Evolutionary conservation across 2,888 invertebrate genomes (phyloP), one percentile per base, ranked within the genome.

Genomic region (Trypoxylon attenuatum): DNA sequence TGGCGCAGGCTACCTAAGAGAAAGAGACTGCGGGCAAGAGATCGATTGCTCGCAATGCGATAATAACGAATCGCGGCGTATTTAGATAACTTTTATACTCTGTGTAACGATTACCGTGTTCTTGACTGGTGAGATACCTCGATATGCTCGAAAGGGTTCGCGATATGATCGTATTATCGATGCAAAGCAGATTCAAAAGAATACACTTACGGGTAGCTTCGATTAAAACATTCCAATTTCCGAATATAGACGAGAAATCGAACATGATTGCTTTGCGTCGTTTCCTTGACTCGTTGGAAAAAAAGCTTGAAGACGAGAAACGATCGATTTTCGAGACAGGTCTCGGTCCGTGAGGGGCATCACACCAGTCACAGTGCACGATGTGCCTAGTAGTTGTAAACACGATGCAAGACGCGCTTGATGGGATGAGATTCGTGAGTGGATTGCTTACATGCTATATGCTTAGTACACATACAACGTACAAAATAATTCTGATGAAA

Each of bases 51-150:
- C 16, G 22, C 54, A 57, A 39, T 38, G 6, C 53, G 60, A 46
- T 51, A 55, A 15, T 45, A 63, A 54, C 22, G 46, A 72, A 60
- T 60, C 64, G 77, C 42, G 65, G 77, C 67, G 58, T 63, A 56
- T 69, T 69, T 73, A 73, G 69, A 67, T 76, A 70, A 74, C 63
- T 81, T 82, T 81, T 82, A 68, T 81, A 81, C 73, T 72, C 64
- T 39, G 43, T 52, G 29, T 54, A 47, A 53, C 38, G 41, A 43
- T 41, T 33, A 25, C 41, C 62, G 65, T 51, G 52, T 65, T 63
- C 55, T 71, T 57, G 63, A 45, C 65, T 54, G 71, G 67, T 77
- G 76, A 63, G 63, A 71, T n/a, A 53, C 63, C 22, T 46, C 38
- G 53, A 29, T 45, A 51, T 19, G 53, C 39, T 54, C n/a, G n/a